Conservation (phyloP, 2,113 vertebrate species). For the Morphnarchus princeps region DNA sequence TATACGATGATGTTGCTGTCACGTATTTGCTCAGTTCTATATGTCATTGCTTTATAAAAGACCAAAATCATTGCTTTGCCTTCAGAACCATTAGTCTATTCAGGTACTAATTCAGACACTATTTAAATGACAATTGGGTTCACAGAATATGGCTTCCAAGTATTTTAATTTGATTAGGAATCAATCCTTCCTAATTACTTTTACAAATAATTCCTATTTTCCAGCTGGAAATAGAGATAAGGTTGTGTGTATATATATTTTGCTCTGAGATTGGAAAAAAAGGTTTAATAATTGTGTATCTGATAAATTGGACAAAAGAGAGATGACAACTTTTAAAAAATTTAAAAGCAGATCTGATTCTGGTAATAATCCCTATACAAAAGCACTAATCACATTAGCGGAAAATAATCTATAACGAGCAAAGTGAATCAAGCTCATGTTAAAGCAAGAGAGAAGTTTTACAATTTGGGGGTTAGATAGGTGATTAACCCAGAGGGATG, state of each 20-base stretch:
- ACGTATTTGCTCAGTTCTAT: not conserved
- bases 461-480: not conserved
- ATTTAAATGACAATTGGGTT: constrained; percentile 58
- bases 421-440: not conserved
- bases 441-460: not conserved
- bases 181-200: constrained; percentile 57
- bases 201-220: constrained; percentile 59
- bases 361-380: constrained; percentile 13
- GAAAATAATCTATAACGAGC: not conserved
- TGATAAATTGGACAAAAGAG: constrained; percentile 42
- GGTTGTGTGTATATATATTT: not conserved
- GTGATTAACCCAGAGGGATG: not conserved
- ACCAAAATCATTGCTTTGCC: not conserved
- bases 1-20: not conserved
- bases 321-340: constrained; percentile 33
- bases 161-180: constrained; percentile 58
- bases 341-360: constrained; percentile 38
- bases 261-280: not conserved
- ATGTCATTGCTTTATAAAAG: not conserved
- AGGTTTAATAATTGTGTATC: not conserved
- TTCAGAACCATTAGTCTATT: constrained; percentile 23
- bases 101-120: not conserved
- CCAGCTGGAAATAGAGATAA: constrained; percentile 60
- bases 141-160: constrained; percentile 12
- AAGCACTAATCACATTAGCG: constrained; percentile 21